Base-by-base conservation (phyloP, 2,888 invertebrate species). In the Gymnocheta viridis region DNA sequence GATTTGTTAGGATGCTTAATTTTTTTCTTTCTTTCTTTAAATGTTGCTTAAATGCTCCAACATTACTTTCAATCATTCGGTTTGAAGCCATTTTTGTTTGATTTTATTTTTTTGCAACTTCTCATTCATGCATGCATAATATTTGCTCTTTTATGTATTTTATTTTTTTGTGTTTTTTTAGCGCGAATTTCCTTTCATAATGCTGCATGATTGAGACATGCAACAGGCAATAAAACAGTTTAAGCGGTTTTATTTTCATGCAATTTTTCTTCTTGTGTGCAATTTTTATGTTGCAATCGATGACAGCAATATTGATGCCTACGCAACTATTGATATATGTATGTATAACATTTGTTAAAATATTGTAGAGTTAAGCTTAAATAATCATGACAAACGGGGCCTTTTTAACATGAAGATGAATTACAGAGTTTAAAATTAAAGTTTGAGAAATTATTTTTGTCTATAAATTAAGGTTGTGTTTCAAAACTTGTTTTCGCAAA, bases 271-370 rank as follows among this genome's bases (percentile, higher is more conserved):
- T 54, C 56, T 29, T 73, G 24, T 54, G 44, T 67, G 69, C 67
- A 66, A 77, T 77, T 72, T 83, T 62, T 38, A 81, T 81, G 81
- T 84, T 81, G 84, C 77, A 84, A 81, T 81, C 81, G 80, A 81
- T 81, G 84, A 81, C 81, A 84, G 80, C 72, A 76, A 58, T 60
- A 77, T 54, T 64, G 64, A 84, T 66, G 73, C 80, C 77, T 74
- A 83, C 79, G 79, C 81, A 84, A 64, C 0, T 80, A 60, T 77
- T 84, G 70, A 44, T 74, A 58, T 19, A 47, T 7, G 7, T 58
- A 41, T n/a, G n/a, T n/a, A n/a, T n/a, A n/a, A n/a, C n/a, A 74
- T 64, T 67, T 62, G 17, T 51, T 32, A 73, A 66, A 17, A 14
- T 22, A 14, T 54, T 35, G 12, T n/a, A 47, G 17, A 24, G 22